Percentiles rank a stretch among this genome's conserved stretches.
Conservation (phyloP, 2,113 vertebrate species). For the Sorex araneus region DNA sequence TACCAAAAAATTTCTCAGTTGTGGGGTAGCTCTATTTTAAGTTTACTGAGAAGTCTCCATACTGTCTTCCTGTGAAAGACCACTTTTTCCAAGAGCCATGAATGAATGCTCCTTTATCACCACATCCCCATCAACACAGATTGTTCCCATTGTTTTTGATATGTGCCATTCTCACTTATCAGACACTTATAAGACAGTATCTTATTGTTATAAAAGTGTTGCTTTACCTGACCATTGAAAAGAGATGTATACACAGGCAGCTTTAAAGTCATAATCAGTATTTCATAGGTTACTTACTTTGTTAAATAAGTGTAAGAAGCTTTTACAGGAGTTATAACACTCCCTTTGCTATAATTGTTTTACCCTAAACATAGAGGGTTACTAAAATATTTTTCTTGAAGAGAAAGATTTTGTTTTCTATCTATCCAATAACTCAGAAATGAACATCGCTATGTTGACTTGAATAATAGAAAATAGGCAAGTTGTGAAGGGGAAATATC, state of each 20-base stretch:
- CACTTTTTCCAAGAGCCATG: too few relatives aligned
- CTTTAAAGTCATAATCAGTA: not conserved
- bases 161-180: too few relatives aligned
- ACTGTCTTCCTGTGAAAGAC: too few relatives aligned
- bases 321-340: constrained; percentile 12
- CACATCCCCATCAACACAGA: too few relatives aligned
- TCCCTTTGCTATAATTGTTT: not conserved
- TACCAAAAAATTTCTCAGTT: too few relatives aligned
- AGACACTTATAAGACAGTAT: too few relatives aligned
- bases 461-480: not conserved
- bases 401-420: not conserved
- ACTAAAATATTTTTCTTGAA: not conserved
- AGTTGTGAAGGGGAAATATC: not conserved
- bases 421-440: not conserved
- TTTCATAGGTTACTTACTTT: not conserved
- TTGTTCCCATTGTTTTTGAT: too few relatives aligned
- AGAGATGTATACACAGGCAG: not conserved
- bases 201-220: not conserved
- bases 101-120: too few relatives aligned
- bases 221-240: not conserved
- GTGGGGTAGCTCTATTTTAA: too few relatives aligned
- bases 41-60: too few relatives aligned
- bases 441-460: not conserved
- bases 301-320: not conserved
- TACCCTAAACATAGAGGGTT: not conserved